Percentiles rank a stretch among this genome's conserved stretches.
phyloP scores from a whole-genome alignment of 1,140 invertebrate species.

The Drosophila athabasca region DNA sequence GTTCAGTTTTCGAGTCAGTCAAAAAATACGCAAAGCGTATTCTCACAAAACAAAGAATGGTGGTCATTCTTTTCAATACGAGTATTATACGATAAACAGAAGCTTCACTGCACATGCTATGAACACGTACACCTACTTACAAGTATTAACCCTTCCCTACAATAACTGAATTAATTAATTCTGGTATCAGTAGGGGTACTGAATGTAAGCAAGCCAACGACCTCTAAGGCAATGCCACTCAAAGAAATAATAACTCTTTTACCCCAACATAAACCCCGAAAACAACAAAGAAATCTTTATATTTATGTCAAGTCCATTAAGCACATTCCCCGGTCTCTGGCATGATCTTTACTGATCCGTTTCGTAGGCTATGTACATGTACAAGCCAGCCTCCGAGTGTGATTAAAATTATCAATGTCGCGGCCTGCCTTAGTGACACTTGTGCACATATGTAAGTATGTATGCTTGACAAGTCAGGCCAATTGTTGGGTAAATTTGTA shows the following conservation, averaged over 20 bases:
- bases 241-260: slow-evolving; percentile 9
- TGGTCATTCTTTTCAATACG: too few relatives aligned
- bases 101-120: too few relatives aligned
- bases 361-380: slow-evolving; percentile 58
- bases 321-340: slow-evolving; percentile 27
- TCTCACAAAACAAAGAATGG: too few relatives aligned
- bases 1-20: too few relatives aligned
- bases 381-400: slow-evolving; percentile 49
- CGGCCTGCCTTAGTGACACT: slow-evolving; percentile 64
- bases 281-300: slow-evolving; percentile 53
- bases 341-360: slow-evolving; percentile 41
- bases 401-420: slow-evolving; percentile 72
- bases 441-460: slow-evolving; percentile 62
- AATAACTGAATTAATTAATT: too few relatives aligned
- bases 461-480: slow-evolving; percentile 36
- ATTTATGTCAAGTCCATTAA: slow-evolving; percentile 78
- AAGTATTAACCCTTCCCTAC: too few relatives aligned
- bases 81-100: too few relatives aligned
- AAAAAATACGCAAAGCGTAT: too few relatives aligned
- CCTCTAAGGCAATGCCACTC: slow-evolving; percentile 27
- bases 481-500: slow-evolving; percentile 67
- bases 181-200: too few relatives aligned
- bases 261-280: slow-evolving; percentile 24
- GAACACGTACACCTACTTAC: too few relatives aligned
- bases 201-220: slow-evolving; percentile 28